phyloP scores from a whole-genome alignment of 1,140 invertebrate species.

The Drosophila funebris region DNA sequence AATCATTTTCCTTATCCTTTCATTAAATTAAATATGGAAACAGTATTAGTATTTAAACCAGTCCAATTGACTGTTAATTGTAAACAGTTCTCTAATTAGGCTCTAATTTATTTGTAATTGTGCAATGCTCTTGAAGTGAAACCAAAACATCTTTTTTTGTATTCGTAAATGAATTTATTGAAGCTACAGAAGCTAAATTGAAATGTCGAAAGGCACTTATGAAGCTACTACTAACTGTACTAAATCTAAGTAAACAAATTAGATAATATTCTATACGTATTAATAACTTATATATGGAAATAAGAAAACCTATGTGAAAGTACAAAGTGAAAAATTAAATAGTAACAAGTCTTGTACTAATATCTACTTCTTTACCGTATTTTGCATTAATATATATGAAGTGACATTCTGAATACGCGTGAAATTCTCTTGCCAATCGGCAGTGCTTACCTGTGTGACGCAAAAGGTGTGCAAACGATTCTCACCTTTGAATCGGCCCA shows the following conservation, averaged over 20 bases:
- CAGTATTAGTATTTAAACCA: constrained; percentile 51
- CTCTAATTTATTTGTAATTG: constrained; percentile 43
- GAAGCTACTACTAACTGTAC: constrained; percentile 39
- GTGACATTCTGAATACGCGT: constrained; percentile 61
- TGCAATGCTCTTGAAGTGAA: constrained; percentile 54
- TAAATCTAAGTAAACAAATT: constrained; percentile 40
- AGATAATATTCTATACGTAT: not conserved
- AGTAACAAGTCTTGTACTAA: constrained; percentile 1
- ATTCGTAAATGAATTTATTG: constrained; percentile 15
- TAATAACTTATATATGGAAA: constrained; percentile 8
- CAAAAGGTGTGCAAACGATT: constrained; percentile 67
- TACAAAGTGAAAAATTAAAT: constrained; percentile 59
- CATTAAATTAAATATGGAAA: constrained; percentile 25
- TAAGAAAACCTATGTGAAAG: constrained; percentile 36
- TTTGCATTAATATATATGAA: constrained; percentile 62
- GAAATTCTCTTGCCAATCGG: constrained; percentile 47
- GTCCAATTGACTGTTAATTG: constrained; percentile 12
- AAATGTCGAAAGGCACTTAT: constrained; percentile 14
- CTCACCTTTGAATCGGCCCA: constrained; percentile 56
- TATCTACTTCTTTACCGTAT: constrained; percentile 41
- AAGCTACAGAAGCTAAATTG: constrained; percentile 4
- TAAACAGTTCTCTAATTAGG: constrained; percentile 3
- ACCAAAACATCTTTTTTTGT: not conserved
- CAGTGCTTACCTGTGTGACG: constrained; percentile 43
- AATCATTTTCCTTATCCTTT: too few relatives aligned